These are phyloP conservation scores for Parambassis ranga DNA, from an alignment of 2,797 vertebrate species.

Conservation along the genomic window DNA sequence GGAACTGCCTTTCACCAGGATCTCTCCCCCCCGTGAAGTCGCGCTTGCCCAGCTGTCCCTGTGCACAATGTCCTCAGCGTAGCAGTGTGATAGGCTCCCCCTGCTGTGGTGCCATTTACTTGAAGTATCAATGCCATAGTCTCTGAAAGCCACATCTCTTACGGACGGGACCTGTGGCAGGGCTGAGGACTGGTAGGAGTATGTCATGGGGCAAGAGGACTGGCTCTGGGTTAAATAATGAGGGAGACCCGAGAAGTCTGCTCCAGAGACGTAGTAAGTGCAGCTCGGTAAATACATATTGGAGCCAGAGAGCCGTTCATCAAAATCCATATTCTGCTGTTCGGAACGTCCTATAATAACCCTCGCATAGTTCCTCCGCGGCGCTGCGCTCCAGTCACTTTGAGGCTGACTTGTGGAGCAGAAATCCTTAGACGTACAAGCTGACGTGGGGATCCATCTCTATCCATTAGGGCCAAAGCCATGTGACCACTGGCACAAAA, in stretches of 20 bases:
- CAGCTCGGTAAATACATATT: slow-evolving; percentile 99
- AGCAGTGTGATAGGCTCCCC: slow-evolving; percentile 93
- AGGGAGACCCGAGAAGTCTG: slow-evolving; percentile 97
- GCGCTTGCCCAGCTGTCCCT: slow-evolving; percentile 92
- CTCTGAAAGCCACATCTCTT: slow-evolving; percentile 97
- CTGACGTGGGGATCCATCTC: slow-evolving; percentile 99
- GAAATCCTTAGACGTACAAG: slow-evolving; percentile 96
- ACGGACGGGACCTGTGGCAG: slow-evolving; percentile 97
- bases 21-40: slow-evolving; percentile 86
- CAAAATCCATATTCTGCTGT: slow-evolving; percentile 97
- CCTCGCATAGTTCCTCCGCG: slow-evolving; percentile 90
- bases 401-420: slow-evolving; percentile 95
- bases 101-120: slow-evolving; percentile 97
- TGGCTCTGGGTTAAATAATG: slow-evolving; percentile 98
- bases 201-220: slow-evolving; percentile 96
- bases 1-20: slow-evolving; percentile 90
- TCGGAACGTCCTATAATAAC: slow-evolving; percentile 84
- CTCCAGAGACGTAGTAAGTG: slow-evolving; percentile 98
- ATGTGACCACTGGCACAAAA: slow-evolving; percentile 99
- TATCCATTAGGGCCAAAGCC: slow-evolving; percentile 98
- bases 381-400: slow-evolving; percentile 86
- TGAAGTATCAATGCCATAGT: slow-evolving; percentile 96
- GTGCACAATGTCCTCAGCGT: slow-evolving; percentile 94
- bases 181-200: slow-evolving; percentile 94
- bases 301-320: slow-evolving; percentile 96